Base-by-base conservation (phyloP, 2,888 invertebrate genomes). In the Cordilura impudica region DNA sequence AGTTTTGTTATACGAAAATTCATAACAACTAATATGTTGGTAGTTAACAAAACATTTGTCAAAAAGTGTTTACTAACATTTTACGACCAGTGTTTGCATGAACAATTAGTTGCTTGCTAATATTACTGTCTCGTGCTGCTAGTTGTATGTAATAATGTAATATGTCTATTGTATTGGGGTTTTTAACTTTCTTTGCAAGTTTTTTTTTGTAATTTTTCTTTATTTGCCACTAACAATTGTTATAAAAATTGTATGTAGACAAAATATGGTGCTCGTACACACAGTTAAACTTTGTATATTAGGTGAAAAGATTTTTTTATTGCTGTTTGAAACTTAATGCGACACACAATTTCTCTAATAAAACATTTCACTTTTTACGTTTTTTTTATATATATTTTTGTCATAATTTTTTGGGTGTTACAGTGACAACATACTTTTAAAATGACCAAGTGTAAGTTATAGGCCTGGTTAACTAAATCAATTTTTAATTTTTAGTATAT, bases 121-220 rank as follows among this genome's bases (percentile, higher is more conserved):
- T 39, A 51, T 65, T 51, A 51, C 31, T 51, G 35, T 54, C 65
- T 54, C 66, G 53, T 66, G 54, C 53, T 66, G 66, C 51, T 66
- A 35, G 35, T 43, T 54, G 49, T 60, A 4, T 63, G 49, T 49
- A 26, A 4, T 35, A 19, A 29, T 21, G 63, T 45, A 45, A 43
- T 53, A 19, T 60, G 45, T 51, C 31, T 31, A 29, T 66, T 54
- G 66, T 66, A 54, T 54, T 43, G 66, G 26, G 53, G 39, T 66
- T 54, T 53, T 66, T 39, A 66, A 66, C 66, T 66, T 66, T 66
- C 66, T 66, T 45, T 66, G 54, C 66, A 43, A 49, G 47, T 29
- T 63, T 66, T 39, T 53, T 39, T 26, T 12, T 19, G n/a, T 21
- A 31, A 31, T 29, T 51, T 14, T 26, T 65, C 35, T 18, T 16